These are phyloP conservation scores for Halcyon leucocephala DNA, from an alignment of 2,797 vertebrate species.

Conservation along the genomic window DNA sequence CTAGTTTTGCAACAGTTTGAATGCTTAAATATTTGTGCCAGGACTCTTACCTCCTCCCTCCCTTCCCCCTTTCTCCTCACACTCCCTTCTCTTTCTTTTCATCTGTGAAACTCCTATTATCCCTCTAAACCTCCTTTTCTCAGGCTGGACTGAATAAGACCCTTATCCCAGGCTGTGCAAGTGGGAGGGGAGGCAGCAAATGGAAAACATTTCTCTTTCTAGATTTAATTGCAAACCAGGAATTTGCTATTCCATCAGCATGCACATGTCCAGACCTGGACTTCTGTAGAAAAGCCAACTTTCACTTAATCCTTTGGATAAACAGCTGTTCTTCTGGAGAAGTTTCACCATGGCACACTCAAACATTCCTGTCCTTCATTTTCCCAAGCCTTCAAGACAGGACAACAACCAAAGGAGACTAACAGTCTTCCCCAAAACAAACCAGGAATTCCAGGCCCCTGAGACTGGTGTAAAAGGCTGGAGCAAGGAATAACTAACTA, in stretches of 20 bases:
- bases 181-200: not conserved
- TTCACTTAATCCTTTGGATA: not conserved
- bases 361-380: not conserved
- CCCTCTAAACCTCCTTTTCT: not conserved
- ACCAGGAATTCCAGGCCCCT: not conserved
- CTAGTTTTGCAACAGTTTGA: not conserved
- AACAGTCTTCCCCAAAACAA: not conserved
- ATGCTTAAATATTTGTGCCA: not conserved
- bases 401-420: not conserved
- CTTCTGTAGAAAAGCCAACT: not conserved
- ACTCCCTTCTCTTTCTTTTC: not conserved
- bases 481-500: not conserved
- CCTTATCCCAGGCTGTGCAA: not conserved
- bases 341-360: not conserved
- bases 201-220: constrained; percentile 42
- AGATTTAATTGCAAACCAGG: constrained; percentile 9
- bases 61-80: not conserved
- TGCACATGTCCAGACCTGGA: not conserved
- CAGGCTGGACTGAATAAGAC: not conserved
- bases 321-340: not conserved
- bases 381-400: not conserved
- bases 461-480: not conserved
- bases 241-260: not conserved
- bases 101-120: not conserved
- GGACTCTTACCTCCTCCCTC: not conserved